Base-by-base conservation (phyloP, 2,797 vertebrate species). In the Thripadectes ignobilis region DNA sequence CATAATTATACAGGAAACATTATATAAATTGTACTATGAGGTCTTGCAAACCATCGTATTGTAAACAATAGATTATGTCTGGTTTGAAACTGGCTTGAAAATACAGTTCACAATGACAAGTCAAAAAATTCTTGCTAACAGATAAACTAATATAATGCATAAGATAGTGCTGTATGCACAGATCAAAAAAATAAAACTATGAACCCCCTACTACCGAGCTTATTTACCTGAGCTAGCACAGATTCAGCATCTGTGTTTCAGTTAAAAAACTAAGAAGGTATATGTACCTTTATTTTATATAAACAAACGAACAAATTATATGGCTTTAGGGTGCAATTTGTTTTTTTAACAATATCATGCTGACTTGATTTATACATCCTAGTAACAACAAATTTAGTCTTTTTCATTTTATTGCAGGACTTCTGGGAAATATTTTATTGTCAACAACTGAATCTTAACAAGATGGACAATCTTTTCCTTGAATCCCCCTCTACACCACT, bases 1-100 rank as follows among this genome's bases (percentile, higher is more conserved):
- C 10, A 27, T 80, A 95, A 93, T 93, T 95, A 96, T 54, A 92
- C 38, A 68, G 85, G 80, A 92, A 95, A 93, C 45, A 95, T 75
- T 88, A 89, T 57, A 92, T 57, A 45, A 81, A 91, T 75, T 95
- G 41, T 61, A 57, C 30, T 62, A 72, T 59, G 63, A 74, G n/a
- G 41, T 90, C 59, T 88, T 7, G 27, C 57, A 80, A 13, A 49
- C 10, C 3, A 2, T 67, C 57, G 2, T 27, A 76, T 45, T 73
- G 84, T 59, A 55, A 88, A 75, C 19, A 61, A 23, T 5, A 41
- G 22, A 78, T 80, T 69, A 69, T 61, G 29, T 5, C 51, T 51
- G 30, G 76, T 82, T 85, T 57, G n/a, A 92, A 92, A 72, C 21
- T 66, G 48, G 23, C 21, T 86, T 78, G 29, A 76, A 75, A 88